Evolutionary conservation across 2,888 invertebrate genomes (phyloP).

Genomic region (Odontocolon sp.): DNA sequence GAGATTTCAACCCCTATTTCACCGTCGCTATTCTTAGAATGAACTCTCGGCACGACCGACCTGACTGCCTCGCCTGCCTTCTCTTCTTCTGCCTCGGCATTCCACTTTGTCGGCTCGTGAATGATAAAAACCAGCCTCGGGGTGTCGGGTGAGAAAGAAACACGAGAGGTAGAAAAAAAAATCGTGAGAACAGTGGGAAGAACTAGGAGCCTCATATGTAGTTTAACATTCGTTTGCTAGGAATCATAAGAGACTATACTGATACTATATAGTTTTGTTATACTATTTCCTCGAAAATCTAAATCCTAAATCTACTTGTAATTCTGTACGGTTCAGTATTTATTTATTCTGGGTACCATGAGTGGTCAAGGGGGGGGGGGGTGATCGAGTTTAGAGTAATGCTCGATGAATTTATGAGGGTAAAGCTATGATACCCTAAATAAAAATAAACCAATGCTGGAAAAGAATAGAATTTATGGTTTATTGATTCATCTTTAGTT

Average conservation of each 20-base stretch:
- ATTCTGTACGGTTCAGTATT: too few relatives aligned
- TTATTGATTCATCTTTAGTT: background rate
- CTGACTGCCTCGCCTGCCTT: conserved; percentile 2
- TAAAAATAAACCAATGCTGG: background rate
- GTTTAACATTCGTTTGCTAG: conserved; percentile 8
- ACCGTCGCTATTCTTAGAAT: conserved; percentile 64
- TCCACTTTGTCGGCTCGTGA: conserved; percentile 54
- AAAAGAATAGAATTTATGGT: background rate
- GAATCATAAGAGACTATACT: too few relatives aligned
- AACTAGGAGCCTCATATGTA: background rate
- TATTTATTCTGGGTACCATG: too few relatives aligned
- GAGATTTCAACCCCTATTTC: conserved; percentile 58
- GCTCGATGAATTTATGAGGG: too few relatives aligned
- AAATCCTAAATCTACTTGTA: too few relatives aligned
- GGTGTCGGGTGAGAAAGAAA: conserved; percentile 43
- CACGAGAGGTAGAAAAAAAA: conserved; percentile 32
- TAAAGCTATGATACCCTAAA: background rate
- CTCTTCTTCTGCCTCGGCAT: conserved; percentile 32
- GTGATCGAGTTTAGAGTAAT: too few relatives aligned
- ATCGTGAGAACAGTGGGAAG: conserved; percentile 26
- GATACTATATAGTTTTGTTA: background rate
- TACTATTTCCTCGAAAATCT: too few relatives aligned
- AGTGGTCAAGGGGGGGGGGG: too few relatives aligned
- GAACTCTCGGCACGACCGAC: conserved; percentile 65
- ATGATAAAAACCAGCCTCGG: conserved; percentile 60